Evolutionary conservation across 2,888 invertebrate species (phyloP).

Genomic region (Meliscaeva auricollis): DNA sequence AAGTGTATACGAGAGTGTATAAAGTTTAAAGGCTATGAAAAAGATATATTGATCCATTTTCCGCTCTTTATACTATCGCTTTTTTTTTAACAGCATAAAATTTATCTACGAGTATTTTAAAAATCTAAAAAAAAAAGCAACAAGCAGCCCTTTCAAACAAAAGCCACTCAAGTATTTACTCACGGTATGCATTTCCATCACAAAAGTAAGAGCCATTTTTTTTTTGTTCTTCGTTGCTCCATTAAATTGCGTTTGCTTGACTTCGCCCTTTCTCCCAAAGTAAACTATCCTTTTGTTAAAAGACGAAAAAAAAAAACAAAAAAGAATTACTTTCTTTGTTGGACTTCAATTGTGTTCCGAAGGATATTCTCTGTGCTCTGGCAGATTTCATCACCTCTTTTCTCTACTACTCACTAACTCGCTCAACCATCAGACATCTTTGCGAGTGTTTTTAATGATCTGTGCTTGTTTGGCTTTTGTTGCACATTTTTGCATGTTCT

Average conservation of each 20-base stretch:
- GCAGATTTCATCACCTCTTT: slow-evolving; percentile 22
- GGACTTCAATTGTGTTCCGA: slow-evolving; percentile 3
- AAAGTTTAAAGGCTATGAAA: no score
- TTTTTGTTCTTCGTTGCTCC: slow-evolving; percentile 8
- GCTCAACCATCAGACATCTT: slow-evolving; percentile 16
- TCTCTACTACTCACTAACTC: background rate
- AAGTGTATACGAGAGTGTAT: no score
- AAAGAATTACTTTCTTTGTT: slow-evolving; percentile 8
- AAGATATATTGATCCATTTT: no score
- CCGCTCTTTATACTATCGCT: no score
- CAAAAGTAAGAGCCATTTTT: slow-evolving; percentile 4
- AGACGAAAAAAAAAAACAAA: background rate
- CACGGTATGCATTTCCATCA: slow-evolving; percentile 35
- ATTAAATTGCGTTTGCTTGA: slow-evolving; percentile 48
- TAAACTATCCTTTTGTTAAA: slow-evolving; percentile 38
- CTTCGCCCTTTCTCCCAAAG: slow-evolving; percentile 33
- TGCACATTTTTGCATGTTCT: slow-evolving; percentile 58
- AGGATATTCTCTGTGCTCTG: slow-evolving; percentile 24
- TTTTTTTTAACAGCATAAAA: background rate
- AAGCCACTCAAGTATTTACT: slow-evolving; percentile 26
- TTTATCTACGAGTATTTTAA: background rate
- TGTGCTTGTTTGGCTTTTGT: slow-evolving; percentile 51
- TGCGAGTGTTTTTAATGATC: slow-evolving; percentile 52
- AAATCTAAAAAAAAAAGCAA: background rate
- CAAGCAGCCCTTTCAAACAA: background rate